Conservation (phyloP, 1,140 invertebrate genomes). For the Antheraea mylitta region DNA sequence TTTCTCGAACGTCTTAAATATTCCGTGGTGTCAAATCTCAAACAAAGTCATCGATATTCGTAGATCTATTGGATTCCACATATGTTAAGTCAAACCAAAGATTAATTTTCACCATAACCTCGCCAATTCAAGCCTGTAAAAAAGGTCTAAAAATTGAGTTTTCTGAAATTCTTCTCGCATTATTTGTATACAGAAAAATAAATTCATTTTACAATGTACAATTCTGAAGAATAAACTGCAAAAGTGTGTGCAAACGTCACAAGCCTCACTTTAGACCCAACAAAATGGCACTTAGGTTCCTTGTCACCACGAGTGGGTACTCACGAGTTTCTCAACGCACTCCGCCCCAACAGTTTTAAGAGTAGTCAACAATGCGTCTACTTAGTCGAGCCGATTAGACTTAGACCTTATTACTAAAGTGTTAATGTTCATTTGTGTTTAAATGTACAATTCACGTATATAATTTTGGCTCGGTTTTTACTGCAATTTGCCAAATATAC, state of each 20-base stretch:
- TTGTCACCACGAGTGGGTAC: slow-evolving; percentile 15
- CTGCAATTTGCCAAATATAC: background rate
- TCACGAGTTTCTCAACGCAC: slow-evolving; percentile 18
- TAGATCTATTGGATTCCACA: no score
- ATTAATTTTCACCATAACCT: no score
- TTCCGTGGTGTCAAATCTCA: no score
- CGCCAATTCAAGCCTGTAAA: background rate
- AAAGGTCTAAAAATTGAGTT: background rate
- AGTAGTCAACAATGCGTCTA: slow-evolving; percentile 11
- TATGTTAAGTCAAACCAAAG: no score
- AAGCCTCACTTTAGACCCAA: slow-evolving; percentile 18
- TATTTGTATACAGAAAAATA: background rate
- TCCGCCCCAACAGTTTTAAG: slow-evolving; percentile 16
- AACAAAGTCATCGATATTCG: no score
- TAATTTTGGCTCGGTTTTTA: slow-evolving; percentile 1
- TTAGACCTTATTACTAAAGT: slow-evolving; percentile 2
- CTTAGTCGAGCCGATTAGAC: background rate
- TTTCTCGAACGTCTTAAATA: no score
- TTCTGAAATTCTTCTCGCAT: background rate
- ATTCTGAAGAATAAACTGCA: slow-evolving; percentile 2
- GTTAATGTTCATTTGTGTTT: background rate
- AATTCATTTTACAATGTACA: background rate
- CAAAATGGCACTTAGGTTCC: slow-evolving; percentile 19
- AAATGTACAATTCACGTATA: background rate
- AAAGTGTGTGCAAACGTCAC: slow-evolving; percentile 18